Evolutionary conservation across 1,140 invertebrate genomes (phyloP).

Genomic region (Bombus consobrinus): DNA sequence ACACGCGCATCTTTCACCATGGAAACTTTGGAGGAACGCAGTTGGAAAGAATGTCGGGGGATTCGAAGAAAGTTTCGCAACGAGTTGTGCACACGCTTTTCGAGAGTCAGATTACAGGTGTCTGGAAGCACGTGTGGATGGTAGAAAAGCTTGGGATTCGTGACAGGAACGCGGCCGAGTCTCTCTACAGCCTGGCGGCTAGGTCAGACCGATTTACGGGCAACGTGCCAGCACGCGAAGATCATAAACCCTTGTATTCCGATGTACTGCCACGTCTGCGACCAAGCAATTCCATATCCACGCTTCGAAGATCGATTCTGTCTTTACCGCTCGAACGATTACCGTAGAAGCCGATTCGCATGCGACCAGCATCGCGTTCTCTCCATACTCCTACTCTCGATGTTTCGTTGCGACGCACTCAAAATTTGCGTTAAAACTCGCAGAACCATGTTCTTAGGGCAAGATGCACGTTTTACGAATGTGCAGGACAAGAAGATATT

Average conservation of each 20-base stretch:
- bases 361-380: background rate
- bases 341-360: constrained; percentile 38
- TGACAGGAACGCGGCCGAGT: background rate
- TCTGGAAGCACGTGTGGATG: constrained; percentile 35
- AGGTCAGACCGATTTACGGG: constrained; percentile 61
- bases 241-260: constrained; percentile 65
- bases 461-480: background rate
- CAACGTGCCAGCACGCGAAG: constrained; percentile 64
- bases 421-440: background rate
- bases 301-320: constrained; percentile 61
- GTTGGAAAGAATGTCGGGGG: too few species aligned
- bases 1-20: background rate
- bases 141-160: constrained; percentile 3
- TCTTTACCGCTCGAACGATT: constrained; percentile 53
- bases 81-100: background rate
- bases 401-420: background rate
- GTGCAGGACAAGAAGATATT: too few species aligned
- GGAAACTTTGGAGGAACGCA: background rate
- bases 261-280: constrained; percentile 55
- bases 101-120: constrained; percentile 39
- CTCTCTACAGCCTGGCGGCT: background rate
- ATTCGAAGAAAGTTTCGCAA: background rate
- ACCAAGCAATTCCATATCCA: constrained; percentile 52
- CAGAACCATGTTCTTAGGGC: too few species aligned
- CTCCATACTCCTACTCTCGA: too few species aligned